phyloP scores from a whole-genome alignment of 2,113 vertebrate species.

The Tachuris rubrigastra region DNA sequence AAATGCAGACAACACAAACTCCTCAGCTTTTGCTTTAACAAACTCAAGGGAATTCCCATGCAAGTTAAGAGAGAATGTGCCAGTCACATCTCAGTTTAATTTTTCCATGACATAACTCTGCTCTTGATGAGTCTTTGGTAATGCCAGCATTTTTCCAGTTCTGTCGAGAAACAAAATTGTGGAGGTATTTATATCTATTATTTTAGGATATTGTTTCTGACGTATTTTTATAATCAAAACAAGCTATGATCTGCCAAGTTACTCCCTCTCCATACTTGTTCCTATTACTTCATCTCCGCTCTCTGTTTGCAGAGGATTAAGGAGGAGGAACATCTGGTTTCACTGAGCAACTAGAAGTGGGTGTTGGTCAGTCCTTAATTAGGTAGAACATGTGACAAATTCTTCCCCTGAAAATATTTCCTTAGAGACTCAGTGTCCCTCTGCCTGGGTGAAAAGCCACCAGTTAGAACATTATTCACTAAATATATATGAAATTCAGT shows the following conservation, averaged over 20 bases:
- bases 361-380: background rate
- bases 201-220: background rate
- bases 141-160: background rate
- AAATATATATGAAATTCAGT: background rate
- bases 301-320: background rate
- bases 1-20: background rate
- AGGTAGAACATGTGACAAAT: slow-evolving; percentile 31
- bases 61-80: background rate
- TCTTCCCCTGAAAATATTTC: slow-evolving; percentile 11
- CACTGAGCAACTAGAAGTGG: slow-evolving; percentile 1
- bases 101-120: background rate
- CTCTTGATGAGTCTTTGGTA: background rate
- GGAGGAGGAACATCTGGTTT: slow-evolving; percentile 35
- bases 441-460: background rate
- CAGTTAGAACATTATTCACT: background rate
- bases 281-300: slow-evolving; percentile 19
- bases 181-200: background rate
- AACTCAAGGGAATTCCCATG: background rate
- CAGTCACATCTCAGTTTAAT: background rate
- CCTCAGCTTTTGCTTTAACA: background rate
- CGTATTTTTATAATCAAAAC: background rate
- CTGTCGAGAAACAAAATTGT: background rate
- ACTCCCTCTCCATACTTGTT: background rate
- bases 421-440: background rate
- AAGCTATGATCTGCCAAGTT: background rate